Evolutionary conservation across 2,888 invertebrate genomes (phyloP).

Genomic region (Drosophila mettleri): DNA sequence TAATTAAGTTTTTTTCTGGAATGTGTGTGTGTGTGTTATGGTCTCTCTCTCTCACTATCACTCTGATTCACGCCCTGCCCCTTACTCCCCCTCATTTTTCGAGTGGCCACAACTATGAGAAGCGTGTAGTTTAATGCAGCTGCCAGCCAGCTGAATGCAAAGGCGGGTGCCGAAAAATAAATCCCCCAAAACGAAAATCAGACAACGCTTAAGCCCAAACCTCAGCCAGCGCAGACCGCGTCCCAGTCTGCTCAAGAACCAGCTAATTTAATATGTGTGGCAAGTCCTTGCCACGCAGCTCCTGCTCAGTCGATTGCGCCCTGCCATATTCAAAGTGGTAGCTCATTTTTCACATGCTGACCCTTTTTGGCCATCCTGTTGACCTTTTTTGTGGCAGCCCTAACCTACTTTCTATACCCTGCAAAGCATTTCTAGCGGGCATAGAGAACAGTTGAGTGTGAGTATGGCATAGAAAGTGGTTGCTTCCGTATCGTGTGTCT

Average conservation of each 20-base stretch:
- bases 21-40: conserved; percentile 24
- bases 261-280: conserved; percentile 66
- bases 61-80: conserved; percentile 3
- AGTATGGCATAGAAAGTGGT: too few relatives aligned
- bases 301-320: conserved; percentile 21
- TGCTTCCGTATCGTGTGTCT: too few relatives aligned
- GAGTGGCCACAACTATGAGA: conserved; percentile 42
- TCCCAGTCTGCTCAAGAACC: conserved; percentile 14
- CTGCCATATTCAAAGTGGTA: conserved; percentile 60
- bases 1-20: conserved; percentile 67
- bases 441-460: too few relatives aligned
- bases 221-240: not conserved
- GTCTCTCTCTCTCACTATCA: conserved; percentile 11
- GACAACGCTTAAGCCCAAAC: conserved; percentile 39
- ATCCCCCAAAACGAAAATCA: conserved; percentile 36
- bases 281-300: conserved; percentile 5
- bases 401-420: not conserved
- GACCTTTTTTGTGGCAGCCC: conserved; percentile 61
- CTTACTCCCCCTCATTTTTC: conserved; percentile 6
- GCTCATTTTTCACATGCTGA: conserved; percentile 69
- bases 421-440: not conserved
- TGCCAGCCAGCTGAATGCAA: conserved; percentile 34
- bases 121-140: conserved; percentile 30
- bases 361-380: conserved; percentile 56
- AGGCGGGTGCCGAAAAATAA: conserved; percentile 38